Evolutionary conservation across 2,888 invertebrate genomes (phyloP).

Genomic region (Gortyna flavago): DNA sequence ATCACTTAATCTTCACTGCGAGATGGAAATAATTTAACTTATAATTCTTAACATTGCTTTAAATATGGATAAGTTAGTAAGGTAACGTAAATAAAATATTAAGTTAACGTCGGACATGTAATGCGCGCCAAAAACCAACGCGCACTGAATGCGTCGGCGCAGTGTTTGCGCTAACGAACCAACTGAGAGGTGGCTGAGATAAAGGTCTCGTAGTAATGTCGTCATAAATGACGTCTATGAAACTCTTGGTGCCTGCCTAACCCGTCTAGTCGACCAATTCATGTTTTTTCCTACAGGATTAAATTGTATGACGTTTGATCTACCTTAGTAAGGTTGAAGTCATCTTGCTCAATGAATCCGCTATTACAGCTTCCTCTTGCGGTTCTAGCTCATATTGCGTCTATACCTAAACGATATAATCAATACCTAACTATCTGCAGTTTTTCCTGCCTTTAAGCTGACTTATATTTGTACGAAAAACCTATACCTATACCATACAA

Average conservation of each 20-base stretch:
- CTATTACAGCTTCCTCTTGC: slow-evolving; percentile 20
- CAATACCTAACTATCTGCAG: not conserved
- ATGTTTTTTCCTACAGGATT: slow-evolving; percentile 10
- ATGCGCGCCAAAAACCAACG: slow-evolving; percentile 59
- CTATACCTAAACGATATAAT: not conserved
- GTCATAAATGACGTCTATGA: slow-evolving; percentile 50
- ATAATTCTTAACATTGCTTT: slow-evolving; percentile 41
- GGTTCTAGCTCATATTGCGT: not conserved
- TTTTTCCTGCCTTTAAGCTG: too few species aligned
- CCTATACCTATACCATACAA: too few species aligned
- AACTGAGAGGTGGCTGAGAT: slow-evolving; percentile 43
- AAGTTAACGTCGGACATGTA: slow-evolving; percentile 47
- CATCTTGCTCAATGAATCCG: slow-evolving; percentile 12
- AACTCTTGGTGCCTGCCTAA: slow-evolving; percentile 5
- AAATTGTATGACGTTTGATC: slow-evolving; percentile 22
- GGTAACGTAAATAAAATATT: slow-evolving; percentile 41
- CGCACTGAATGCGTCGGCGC: slow-evolving; percentile 63
- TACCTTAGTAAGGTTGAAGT: slow-evolving; percentile 26
- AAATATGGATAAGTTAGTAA: slow-evolving; percentile 28
- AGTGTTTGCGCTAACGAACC: slow-evolving; percentile 44
- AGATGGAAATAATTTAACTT: slow-evolving; percentile 28
- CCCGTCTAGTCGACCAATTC: not conserved
- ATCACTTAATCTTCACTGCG: slow-evolving; percentile 59
- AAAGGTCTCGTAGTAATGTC: slow-evolving; percentile 51
- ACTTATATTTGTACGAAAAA: too few species aligned